These are phyloP conservation scores for Phataginus tetradactyla DNA, from an alignment of 2,797 vertebrate species.

Conservation along the genomic window DNA sequence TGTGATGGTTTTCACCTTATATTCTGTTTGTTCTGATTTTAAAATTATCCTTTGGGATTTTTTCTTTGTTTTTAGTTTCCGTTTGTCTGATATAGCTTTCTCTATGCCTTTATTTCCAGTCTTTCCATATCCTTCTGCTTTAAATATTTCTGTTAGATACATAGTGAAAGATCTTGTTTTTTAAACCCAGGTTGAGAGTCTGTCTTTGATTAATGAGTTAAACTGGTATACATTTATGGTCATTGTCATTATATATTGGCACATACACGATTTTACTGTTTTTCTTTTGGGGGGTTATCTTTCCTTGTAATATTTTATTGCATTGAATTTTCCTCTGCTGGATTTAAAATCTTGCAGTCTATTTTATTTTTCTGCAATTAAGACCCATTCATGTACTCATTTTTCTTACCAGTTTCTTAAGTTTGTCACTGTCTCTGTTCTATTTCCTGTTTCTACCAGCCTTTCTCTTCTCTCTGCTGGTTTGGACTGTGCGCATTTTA, in stretches of 20 bases:
- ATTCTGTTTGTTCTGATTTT: neutral
- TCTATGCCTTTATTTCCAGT: neutral
- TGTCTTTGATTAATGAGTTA: neutral
- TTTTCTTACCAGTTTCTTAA: neutral
- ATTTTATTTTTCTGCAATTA: slow-evolving; percentile 31
- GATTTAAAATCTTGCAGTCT: neutral
- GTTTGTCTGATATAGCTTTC: neutral
- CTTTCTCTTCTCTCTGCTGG: neutral
- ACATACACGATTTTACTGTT: neutral
- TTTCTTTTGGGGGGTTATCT: neutral
- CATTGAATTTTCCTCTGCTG: slow-evolving; percentile 8
- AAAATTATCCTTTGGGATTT: neutral
- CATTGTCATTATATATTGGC: neutral
- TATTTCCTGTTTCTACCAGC: neutral
- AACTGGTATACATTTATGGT: neutral
- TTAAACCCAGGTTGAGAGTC: neutral
- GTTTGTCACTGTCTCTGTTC: neutral
- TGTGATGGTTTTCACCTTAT: neutral
- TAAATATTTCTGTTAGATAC: neutral
- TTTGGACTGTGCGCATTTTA: neutral
- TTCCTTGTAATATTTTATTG: neutral
- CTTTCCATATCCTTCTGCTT: neutral
- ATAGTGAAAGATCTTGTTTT: neutral
- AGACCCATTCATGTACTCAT: neutral
- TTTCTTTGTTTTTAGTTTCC: neutral